These are phyloP conservation scores for Turritopsis dohrnii DNA, from an alignment of 30 jellyfish, hydroid and myxozoan genomes.

Conservation along the genomic window DNA sequence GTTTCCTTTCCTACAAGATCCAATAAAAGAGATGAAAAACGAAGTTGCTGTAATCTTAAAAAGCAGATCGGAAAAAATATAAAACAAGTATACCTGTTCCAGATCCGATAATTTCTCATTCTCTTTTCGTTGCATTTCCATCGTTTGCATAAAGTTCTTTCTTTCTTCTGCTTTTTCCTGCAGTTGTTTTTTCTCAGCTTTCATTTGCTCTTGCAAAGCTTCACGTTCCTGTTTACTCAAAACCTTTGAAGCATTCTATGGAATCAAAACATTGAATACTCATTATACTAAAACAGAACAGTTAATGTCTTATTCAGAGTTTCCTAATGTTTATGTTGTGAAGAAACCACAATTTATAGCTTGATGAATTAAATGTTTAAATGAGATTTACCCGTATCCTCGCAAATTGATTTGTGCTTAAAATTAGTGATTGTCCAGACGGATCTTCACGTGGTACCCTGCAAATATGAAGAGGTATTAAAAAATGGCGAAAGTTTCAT, in stretches of 20 bases:
- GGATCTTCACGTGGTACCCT: conserved; percentile 97
- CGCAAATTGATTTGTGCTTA: conserved; percentile 45
- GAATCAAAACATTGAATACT: background rate
- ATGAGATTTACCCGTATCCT: conserved; percentile 70
- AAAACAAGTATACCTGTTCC: conserved; percentile 61
- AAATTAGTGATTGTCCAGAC: conserved; percentile 81
- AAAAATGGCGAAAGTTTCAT: background rate
- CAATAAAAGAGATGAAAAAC: background rate
- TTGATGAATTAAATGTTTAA: background rate
- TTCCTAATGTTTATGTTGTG: too few relatives aligned
- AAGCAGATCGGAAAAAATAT: too few relatives aligned
- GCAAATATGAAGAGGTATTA: background rate
- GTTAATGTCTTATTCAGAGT: too few relatives aligned
- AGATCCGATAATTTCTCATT: conserved; percentile 90
- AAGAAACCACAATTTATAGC: background rate
- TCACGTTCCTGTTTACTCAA: conserved; percentile 73
- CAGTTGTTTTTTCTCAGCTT: conserved; percentile 51
- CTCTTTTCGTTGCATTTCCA: conserved; percentile 71
- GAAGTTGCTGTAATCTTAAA: background rate
- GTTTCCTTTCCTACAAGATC: conserved; percentile 80
- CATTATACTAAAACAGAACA: too few relatives aligned
- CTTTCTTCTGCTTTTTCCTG: conserved; percentile 80
- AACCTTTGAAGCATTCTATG: conserved; percentile 69
- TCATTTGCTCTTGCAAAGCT: conserved; percentile 48
- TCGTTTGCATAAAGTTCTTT: conserved; percentile 76